A percentile compares a stretch with the other conserved stretches of the same genome.
phyloP scores from a whole-genome alignment of 2,797 vertebrate species.

The Amazona finschi region DNA sequence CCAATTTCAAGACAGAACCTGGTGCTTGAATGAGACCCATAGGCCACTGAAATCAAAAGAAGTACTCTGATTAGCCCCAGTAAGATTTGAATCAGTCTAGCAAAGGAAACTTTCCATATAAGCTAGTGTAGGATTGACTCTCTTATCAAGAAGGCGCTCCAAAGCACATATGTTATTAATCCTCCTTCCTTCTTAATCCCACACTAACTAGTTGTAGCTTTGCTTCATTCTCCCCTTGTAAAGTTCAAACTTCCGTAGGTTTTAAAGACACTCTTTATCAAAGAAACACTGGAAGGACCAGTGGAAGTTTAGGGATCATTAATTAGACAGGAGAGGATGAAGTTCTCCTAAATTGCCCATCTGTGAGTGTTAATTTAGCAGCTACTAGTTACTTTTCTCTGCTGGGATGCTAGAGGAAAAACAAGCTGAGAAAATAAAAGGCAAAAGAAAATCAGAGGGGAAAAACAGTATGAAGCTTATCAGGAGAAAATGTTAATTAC shows the following conservation, averaged over 20 bases:
- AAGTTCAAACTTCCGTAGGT: neutral
- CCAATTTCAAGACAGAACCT: neutral
- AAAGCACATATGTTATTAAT: neutral
- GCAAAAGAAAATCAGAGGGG: neutral
- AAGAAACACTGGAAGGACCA: neutral
- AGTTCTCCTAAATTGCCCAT: neutral
- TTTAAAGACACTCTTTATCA: neutral
- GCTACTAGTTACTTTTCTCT: constrained; percentile 22
- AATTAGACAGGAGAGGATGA: neutral
- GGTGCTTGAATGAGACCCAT: neutral
- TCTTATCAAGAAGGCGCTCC: neutral
- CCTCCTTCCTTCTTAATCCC: neutral
- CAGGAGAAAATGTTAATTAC: constrained; percentile 36
- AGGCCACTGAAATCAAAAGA: neutral
- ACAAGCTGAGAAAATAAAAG: constrained; percentile 7
- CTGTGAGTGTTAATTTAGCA: constrained; percentile 3
- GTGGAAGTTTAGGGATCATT: neutral
- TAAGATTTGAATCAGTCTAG: neutral
- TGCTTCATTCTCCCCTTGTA: neutral
- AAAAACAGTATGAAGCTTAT: constrained; percentile 4
- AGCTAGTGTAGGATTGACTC: neutral
- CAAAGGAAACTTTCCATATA: neutral
- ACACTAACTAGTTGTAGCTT: neutral
- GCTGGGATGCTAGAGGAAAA: neutral
- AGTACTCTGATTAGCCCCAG: neutral